Base-by-base conservation (phyloP, 1,140 invertebrate genomes). In the Doryteuthis pealeii region DNA sequence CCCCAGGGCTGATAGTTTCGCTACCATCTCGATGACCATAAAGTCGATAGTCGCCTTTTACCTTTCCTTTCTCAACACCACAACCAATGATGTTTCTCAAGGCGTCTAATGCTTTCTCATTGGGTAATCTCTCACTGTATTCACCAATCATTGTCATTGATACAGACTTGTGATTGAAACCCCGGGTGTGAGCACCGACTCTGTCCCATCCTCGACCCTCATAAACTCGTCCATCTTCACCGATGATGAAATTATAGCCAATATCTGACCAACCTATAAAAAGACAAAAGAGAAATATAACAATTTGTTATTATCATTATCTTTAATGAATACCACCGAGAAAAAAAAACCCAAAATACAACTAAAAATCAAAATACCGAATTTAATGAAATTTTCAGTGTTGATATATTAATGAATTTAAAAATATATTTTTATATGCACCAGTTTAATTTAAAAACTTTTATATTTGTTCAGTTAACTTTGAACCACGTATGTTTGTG, bases 91-190 rank as follows among this genome's bases (percentile, higher is more conserved):
- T 70, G 30, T 71, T 71, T 67, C 79, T 73, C 8, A 82, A 73
- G 3, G 76, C 75, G 30, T 79, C 32, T 12, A 83, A n/a, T 33
- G 82, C 77, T 2, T 33, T 70, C 3, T 65, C 28, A 69, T 79
- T 80, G 8, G 83, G 83, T 30, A 74, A 33, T 43, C 75, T 66
- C 30, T 75, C 45, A 4, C 72, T 78, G 74, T 78, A 84, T 65
- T 80, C 76, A 62, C 93, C 93, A 74, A 95, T 93, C 6, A 94
- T 87, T 35, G 91, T 91, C 77, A 94, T 93, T 40, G 93, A 93
- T 30, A 93, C 89, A 26, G 74, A 74, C 5, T 73, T 72, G 26
- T 54, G 43, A 62, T 81, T 81, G 68, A 77, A 79, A 15, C 74
- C 73, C 12, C 67, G 40, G 1, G 79, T 76, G 72, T 83, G 81